phyloP scores from a whole-genome alignment of 2,113 vertebrate genomes.

The Colius striatus region DNA sequence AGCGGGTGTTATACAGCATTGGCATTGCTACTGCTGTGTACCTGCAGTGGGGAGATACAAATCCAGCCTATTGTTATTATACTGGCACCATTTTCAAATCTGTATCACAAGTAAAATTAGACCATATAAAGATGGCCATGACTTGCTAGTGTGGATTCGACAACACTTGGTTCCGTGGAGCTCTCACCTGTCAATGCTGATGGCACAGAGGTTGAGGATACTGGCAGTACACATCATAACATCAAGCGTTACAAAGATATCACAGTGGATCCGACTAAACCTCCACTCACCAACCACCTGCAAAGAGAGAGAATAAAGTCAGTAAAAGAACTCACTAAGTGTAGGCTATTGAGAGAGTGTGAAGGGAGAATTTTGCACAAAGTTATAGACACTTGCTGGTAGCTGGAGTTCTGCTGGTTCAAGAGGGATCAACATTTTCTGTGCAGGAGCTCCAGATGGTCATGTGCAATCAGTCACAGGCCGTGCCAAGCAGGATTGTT shows the following conservation, averaged over 20 bases:
- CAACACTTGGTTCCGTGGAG: background rate
- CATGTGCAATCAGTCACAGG: background rate
- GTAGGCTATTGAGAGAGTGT: fast-evolving
- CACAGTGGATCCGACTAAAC: conserved; percentile 97
- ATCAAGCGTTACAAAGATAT: conserved; percentile 97
- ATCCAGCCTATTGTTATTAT: background rate
- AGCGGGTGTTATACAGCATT: conserved; percentile 98
- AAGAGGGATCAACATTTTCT: background rate
- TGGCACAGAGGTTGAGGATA: conserved; percentile 98
- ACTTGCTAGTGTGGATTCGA: fast-evolving
- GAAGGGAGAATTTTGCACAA: background rate
- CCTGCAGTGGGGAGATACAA: conserved; percentile 63
- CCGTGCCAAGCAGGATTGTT: background rate
- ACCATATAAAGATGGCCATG: fast-evolving
- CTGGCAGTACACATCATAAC: conserved; percentile 99
- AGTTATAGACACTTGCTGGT: background rate
- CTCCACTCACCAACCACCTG: conserved; percentile 98
- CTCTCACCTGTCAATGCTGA: conserved; percentile 98
- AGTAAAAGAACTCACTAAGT: background rate
- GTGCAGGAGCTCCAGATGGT: background rate
- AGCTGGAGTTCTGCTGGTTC: background rate
- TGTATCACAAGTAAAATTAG: background rate
- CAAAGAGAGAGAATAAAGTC: background rate
- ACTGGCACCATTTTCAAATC: background rate
- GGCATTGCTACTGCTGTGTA: conserved; percentile 99